These are phyloP conservation scores for Lepisosteus oculatus DNA, from an alignment of 2,113 vertebrate genomes.

Conservation along the genomic window DNA sequence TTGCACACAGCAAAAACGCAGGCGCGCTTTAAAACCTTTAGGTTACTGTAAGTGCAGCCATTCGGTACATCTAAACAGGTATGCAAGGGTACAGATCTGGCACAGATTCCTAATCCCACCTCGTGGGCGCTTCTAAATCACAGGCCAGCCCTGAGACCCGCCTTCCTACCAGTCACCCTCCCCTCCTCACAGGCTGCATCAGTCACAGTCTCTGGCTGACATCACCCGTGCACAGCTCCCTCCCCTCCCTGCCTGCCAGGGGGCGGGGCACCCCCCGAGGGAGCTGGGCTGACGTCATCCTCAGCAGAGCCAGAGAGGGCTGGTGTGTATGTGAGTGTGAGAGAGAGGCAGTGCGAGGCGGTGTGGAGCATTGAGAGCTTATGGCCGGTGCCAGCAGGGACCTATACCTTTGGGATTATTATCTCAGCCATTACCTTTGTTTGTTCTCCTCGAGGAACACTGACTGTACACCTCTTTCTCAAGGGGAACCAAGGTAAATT, in stretches of 20 bases:
- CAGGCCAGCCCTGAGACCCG: not conserved
- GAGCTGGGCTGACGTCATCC: slow-evolving; percentile 6
- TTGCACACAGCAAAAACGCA: too few species aligned
- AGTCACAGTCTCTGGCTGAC: slow-evolving; percentile 73
- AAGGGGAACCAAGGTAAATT: too few species aligned
- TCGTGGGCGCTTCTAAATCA: too few species aligned
- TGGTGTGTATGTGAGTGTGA: not conserved
- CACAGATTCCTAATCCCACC: too few species aligned
- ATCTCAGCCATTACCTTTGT: too few species aligned
- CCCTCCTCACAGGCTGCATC: slow-evolving; percentile 42
- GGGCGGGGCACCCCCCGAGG: slow-evolving; percentile 53
- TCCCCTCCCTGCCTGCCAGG: slow-evolving; percentile 59
- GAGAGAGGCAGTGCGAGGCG: slow-evolving; percentile 27
- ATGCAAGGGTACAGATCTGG: too few species aligned
- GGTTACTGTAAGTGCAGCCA: too few species aligned
- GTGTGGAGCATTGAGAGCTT: slow-evolving; percentile 29
- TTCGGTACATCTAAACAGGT: too few species aligned
- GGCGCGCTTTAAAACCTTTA: too few species aligned
- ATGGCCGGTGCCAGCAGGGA: slow-evolving; percentile 14
- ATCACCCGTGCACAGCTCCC: slow-evolving; percentile 54
- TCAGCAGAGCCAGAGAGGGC: slow-evolving; percentile 21
- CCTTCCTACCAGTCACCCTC: not conserved
- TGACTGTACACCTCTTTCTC: too few species aligned
- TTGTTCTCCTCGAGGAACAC: too few species aligned
- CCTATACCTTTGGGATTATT: too few species aligned